Percentiles rank a stretch among this genome's conserved stretches.
Evolutionary conservation across 2,797 vertebrate genomes (phyloP).

Genomic region (Lithobates sylvaticus): DNA sequence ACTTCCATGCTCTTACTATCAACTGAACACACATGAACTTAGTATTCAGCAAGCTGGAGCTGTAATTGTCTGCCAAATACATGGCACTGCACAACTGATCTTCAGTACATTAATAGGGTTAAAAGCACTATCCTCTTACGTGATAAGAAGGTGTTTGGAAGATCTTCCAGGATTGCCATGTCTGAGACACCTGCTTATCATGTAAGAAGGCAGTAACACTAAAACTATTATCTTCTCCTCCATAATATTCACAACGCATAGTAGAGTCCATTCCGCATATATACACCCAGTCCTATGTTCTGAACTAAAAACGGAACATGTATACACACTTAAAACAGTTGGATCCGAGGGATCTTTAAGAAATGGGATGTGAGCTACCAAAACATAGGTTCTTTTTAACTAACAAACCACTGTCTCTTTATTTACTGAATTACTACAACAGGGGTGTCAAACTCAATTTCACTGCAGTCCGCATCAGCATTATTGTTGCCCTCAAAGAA

Average conservation of each 20-base stretch:
- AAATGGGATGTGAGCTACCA: too few species aligned
- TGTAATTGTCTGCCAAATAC: background rate
- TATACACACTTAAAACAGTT: too few species aligned
- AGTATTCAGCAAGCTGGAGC: background rate
- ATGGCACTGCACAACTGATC: conserved; percentile 11
- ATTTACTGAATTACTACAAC: too few species aligned
- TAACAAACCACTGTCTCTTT: too few species aligned
- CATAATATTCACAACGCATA: background rate
- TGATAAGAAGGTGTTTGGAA: conserved; percentile 54
- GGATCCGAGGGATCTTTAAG: too few species aligned
- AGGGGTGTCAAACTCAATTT: too few species aligned
- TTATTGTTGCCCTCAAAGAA: too few species aligned
- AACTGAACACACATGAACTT: background rate
- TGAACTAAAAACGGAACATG: background rate
- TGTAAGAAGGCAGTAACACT: conserved; percentile 46
- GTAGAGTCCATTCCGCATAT: background rate
- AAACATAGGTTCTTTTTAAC: too few species aligned
- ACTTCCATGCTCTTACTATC: background rate
- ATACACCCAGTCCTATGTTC: background rate
- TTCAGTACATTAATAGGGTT: conserved; percentile 21
- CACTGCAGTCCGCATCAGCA: too few species aligned
- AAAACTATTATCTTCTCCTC: conserved; percentile 49
- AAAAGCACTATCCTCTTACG: conserved; percentile 47
- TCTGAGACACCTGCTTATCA: conserved; percentile 53
- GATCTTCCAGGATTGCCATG: conserved; percentile 21